phyloP scores from a whole-genome alignment of 2,113 vertebrate genomes.

The Ariopsis seemanni region DNA sequence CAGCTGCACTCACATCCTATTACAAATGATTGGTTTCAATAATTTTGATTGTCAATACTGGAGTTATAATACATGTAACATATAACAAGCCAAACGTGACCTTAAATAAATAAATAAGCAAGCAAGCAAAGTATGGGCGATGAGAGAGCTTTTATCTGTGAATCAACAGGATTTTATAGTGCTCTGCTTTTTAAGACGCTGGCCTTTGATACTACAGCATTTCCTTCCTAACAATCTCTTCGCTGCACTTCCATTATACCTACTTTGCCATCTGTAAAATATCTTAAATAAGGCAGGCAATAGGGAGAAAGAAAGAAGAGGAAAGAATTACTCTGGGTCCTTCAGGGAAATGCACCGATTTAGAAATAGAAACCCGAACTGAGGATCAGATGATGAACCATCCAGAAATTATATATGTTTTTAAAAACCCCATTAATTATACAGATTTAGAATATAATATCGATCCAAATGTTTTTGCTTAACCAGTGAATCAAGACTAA shows the following conservation, averaged over 20 bases:
- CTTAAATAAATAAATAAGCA: not conserved
- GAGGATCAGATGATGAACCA: not conserved
- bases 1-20: not conserved
- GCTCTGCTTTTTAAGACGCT: not conserved
- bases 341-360: constrained; percentile 11
- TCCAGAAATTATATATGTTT: not conserved
- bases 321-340: not conserved
- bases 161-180: not conserved
- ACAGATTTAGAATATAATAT: not conserved
- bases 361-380: not conserved
- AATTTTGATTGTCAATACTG: not conserved
- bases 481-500: not conserved
- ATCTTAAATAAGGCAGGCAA: not conserved
- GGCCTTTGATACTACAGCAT: not conserved
- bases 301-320: not conserved
- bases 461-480: not conserved
- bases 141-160: not conserved
- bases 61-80: not conserved
- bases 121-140: not conserved
- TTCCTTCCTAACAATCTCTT: constrained; percentile 1
- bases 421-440: not conserved
- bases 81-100: not conserved
- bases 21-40: not conserved
- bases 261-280: not conserved
- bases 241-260: constrained; percentile 1